These are phyloP conservation scores for Erebia aethiops DNA, from an alignment of 2,888 invertebrate species.

Conservation along the genomic window DNA sequence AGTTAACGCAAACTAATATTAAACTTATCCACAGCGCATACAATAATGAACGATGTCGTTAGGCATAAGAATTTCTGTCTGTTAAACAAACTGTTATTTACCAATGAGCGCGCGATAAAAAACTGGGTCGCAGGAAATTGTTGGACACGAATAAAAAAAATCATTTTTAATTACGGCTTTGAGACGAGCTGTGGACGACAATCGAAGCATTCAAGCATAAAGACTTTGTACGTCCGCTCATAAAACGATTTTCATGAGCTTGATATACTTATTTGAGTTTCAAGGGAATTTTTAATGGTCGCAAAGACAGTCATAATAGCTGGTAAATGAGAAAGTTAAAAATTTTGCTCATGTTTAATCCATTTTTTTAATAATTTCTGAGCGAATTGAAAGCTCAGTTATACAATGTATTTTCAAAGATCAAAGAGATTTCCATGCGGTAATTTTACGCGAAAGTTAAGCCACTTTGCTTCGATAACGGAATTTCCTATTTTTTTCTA, in stretches of 20 bases:
- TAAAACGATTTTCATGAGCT: conserved; percentile 14
- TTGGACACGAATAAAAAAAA: conserved; percentile 59
- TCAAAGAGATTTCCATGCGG: too few relatives aligned
- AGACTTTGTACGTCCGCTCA: conserved; percentile 23
- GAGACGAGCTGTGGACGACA: conserved; percentile 23
- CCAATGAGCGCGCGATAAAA: conserved; percentile 28
- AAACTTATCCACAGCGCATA: background rate
- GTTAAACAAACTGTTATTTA: conserved; percentile 14
- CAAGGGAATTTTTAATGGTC: conserved; percentile 1
- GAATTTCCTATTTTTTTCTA: too few relatives aligned
- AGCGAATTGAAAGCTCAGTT: too few relatives aligned
- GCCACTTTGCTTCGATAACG: too few relatives aligned
- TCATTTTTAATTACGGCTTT: conserved; percentile 60
- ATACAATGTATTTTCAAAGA: too few relatives aligned
- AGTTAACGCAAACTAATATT: too few relatives aligned
- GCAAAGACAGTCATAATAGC: conserved; percentile 1
- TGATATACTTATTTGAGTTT: background rate
- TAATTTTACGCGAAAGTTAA: too few relatives aligned
- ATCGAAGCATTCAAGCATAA: conserved; percentile 22
- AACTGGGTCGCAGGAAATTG: conserved; percentile 69
- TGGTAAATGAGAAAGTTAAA: background rate
- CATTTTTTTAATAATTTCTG: background rate
- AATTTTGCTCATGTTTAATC: background rate
- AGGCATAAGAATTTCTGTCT: background rate
- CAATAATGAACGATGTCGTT: background rate